Conservation (phyloP, 1,140 invertebrate species). For the Drosophila pectinifera region DNA sequence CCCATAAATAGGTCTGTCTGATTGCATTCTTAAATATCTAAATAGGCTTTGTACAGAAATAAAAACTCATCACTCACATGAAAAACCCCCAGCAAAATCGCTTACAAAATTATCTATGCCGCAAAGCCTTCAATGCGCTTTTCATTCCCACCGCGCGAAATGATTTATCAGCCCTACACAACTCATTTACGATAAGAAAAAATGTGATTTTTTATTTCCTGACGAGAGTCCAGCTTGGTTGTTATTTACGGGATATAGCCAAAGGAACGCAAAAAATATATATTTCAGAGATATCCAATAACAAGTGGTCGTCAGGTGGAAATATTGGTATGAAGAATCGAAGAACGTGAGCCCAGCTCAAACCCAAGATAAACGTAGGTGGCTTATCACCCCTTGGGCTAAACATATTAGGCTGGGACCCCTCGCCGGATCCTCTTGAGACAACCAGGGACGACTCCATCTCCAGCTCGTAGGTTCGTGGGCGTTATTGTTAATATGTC, state of each 20-base stretch:
- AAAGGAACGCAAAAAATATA: slow-evolving; percentile 27
- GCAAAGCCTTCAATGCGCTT: slow-evolving; percentile 1
- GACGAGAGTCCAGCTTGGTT: slow-evolving; percentile 36
- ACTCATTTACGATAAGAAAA: slow-evolving; percentile 39
- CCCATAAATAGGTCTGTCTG: not conserved
- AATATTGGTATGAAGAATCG: slow-evolving; percentile 3
- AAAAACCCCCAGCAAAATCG: not conserved
- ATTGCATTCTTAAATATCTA: not conserved
- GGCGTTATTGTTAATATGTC: not conserved
- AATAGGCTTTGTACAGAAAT: not conserved
- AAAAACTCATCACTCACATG: slow-evolving; percentile 12
- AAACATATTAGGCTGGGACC: not conserved
- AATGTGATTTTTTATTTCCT: not conserved
- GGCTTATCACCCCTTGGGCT: not conserved
- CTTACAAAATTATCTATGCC: not conserved
- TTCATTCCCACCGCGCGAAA: slow-evolving; percentile 10
- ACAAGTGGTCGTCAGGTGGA: slow-evolving; percentile 2
- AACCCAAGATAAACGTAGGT: not conserved
- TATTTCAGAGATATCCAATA: slow-evolving; percentile 22
- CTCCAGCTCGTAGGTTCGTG: not conserved
- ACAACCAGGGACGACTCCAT: not conserved
- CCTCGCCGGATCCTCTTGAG: slow-evolving; percentile 2
- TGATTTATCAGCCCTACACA: slow-evolving; percentile 10
- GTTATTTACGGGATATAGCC: slow-evolving; percentile 10
- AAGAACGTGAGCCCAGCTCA: slow-evolving; percentile 2